Conservation (phyloP, 2,888 invertebrate species). For the Cataglyphis cursor region DNA sequence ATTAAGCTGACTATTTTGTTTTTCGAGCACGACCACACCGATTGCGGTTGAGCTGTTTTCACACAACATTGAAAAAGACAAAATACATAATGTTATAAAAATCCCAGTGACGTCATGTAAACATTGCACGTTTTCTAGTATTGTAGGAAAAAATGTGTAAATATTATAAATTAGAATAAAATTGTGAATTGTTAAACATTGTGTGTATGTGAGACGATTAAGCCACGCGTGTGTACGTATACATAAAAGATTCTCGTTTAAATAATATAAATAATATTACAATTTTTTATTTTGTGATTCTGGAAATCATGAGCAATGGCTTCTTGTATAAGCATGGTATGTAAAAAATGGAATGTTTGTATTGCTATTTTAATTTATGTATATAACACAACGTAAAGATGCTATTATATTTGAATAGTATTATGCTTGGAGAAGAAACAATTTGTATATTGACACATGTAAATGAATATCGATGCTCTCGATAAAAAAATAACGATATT, state of each 20-base stretch:
- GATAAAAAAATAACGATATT: not conserved
- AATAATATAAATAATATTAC: slow-evolving; percentile 41
- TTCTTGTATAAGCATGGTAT: slow-evolving; percentile 40
- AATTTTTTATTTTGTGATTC: slow-evolving; percentile 54
- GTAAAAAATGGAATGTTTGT: slow-evolving; percentile 39
- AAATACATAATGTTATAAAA: slow-evolving; percentile 47
- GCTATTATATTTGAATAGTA: slow-evolving; percentile 51
- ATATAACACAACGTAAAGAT: slow-evolving; percentile 62
- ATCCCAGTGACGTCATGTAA: slow-evolving; percentile 46
- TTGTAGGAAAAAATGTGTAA: slow-evolving; percentile 70
- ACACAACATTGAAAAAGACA: slow-evolving; percentile 27
- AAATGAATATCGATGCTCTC: not conserved
- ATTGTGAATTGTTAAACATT: slow-evolving; percentile 47
- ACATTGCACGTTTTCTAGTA: slow-evolving; percentile 49
- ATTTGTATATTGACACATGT: slow-evolving; percentile 4
- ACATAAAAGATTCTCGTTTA: slow-evolving; percentile 58
- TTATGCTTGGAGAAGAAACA: slow-evolving; percentile 1
- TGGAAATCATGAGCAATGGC: slow-evolving; percentile 55
- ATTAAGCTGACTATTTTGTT: slow-evolving; percentile 70
- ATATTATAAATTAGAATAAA: slow-evolving; percentile 63
- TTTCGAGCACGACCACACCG: slow-evolving; percentile 59
- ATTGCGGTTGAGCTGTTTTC: slow-evolving; percentile 76
- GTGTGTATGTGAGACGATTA: too few relatives aligned
- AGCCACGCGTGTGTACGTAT: not conserved
- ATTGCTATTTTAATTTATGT: slow-evolving; percentile 66